Conservation (phyloP, 2,113 vertebrate genomes). For the Daubentonia madagascariensis region DNA sequence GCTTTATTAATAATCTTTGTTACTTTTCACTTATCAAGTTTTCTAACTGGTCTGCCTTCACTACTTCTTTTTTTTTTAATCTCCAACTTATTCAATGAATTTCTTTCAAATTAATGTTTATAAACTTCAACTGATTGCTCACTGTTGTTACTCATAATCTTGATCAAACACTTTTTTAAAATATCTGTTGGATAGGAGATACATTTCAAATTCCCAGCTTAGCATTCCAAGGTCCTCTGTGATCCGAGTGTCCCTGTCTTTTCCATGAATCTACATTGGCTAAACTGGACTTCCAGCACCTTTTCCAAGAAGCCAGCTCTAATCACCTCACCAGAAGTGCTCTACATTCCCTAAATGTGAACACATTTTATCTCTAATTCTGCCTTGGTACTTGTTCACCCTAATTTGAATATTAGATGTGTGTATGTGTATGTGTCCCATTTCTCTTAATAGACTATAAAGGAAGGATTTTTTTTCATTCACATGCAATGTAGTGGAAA, state of each 20-base stretch:
- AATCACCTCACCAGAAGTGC: neutral
- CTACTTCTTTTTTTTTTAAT: neutral
- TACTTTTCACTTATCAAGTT: neutral
- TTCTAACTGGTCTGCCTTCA: neutral
- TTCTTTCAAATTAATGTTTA: conserved; percentile 27
- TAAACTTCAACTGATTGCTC: neutral
- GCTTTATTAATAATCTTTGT: neutral
- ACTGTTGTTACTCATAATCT: neutral
- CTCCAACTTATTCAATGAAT: neutral
- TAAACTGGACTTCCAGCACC: neutral
- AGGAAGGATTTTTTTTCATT: neutral
- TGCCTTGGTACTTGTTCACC: neutral
- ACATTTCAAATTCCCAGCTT: neutral
- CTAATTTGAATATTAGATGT: neutral
- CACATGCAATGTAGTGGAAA: neutral
- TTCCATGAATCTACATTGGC: neutral
- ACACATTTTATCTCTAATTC: neutral
- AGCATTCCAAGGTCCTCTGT: neutral
- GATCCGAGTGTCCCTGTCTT: neutral
- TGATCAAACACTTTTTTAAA: neutral
- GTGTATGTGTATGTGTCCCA: neutral
- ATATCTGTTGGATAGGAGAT: neutral
- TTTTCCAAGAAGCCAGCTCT: neutral
- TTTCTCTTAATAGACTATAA: neutral
- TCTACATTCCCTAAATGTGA: neutral